Evolutionary conservation across 1,140 invertebrate genomes (phyloP).

Genomic region (Platyura marginata): DNA sequence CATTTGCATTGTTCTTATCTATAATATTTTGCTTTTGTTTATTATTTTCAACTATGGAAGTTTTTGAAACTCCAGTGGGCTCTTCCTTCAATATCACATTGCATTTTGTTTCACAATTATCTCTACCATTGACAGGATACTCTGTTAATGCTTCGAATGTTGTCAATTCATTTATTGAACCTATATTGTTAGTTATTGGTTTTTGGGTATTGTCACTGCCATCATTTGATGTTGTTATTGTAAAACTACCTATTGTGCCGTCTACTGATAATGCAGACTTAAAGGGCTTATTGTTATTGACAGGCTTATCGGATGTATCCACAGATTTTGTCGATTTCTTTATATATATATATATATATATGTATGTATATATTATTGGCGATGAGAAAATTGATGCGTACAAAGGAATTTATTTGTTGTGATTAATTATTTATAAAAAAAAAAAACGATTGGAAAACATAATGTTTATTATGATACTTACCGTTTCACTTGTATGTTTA

Average conservation of each 20-base stretch:
- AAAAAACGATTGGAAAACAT: slow-evolving; percentile 11
- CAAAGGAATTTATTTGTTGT: not conserved
- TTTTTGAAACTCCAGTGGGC: not conserved
- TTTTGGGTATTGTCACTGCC: not conserved
- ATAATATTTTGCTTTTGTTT: not conserved
- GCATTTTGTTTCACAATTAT: not conserved
- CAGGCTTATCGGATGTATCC: slow-evolving; percentile 20
- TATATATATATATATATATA: slow-evolving; percentile 8
- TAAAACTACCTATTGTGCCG: slow-evolving; percentile 3
- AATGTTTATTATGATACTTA: slow-evolving; percentile 13
- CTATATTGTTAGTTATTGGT: not conserved
- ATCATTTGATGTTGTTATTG: not conserved
- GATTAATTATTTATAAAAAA: slow-evolving; percentile 6
- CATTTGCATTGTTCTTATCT: not conserved
- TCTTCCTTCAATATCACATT: not conserved
- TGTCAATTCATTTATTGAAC: not conserved
- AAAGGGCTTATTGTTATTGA: slow-evolving; percentile 22
- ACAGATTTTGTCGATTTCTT: slow-evolving; percentile 22
- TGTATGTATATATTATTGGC: slow-evolving; percentile 3
- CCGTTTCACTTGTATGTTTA: slow-evolving; percentile 23
- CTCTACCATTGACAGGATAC: not conserved
- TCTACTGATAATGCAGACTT: slow-evolving; percentile 19
- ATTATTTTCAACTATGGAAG: not conserved
- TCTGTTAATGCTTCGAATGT: not conserved
- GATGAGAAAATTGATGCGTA: too few species aligned